Percentiles rank a stretch among this genome's conserved stretches.
Conservation (phyloP, 35 echinoderm and acorn worm genomes). For the Apostichopus californicus region DNA sequence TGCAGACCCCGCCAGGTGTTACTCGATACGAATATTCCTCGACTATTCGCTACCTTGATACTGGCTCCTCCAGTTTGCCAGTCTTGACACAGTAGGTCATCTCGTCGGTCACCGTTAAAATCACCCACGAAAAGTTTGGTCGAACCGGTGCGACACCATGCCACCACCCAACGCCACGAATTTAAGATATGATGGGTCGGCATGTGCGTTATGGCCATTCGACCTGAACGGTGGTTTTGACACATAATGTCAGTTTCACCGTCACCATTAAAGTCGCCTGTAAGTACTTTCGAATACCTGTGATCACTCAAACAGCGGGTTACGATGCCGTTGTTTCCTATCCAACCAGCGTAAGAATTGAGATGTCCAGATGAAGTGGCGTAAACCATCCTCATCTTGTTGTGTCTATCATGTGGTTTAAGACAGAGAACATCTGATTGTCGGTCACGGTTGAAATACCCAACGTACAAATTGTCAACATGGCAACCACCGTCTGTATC, state of each 20-base stretch:
- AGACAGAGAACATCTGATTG: conserved; percentile 31
- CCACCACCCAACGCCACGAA: conserved; percentile 27
- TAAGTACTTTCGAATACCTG: not conserved
- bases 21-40: conserved; percentile 25
- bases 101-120: conserved; percentile 58
- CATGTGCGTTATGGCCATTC: conserved; percentile 11
- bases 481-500: not conserved
- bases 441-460: conserved; percentile 24
- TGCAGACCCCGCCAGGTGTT: not conserved
- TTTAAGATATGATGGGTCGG: conserved; percentile 16
- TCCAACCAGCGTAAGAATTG: not conserved
- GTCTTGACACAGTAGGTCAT: conserved; percentile 57
- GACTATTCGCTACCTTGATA: conserved; percentile 20
- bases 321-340: conserved; percentile 6
- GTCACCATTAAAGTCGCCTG: conserved; percentile 45
- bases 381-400: conserved; percentile 51
- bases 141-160: conserved; percentile 23
- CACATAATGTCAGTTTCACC: conserved; percentile 45
- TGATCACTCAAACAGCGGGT: conserved; percentile 14
- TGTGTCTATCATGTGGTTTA: not conserved
- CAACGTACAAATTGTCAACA: not conserved
- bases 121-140: conserved; percentile 48
- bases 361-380: conserved; percentile 12
- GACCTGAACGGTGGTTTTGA: conserved; percentile 7
- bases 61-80: conserved; percentile 9